phyloP scores from a whole-genome alignment of 2,888 invertebrate genomes.

The Drosophila vallismaia region DNA sequence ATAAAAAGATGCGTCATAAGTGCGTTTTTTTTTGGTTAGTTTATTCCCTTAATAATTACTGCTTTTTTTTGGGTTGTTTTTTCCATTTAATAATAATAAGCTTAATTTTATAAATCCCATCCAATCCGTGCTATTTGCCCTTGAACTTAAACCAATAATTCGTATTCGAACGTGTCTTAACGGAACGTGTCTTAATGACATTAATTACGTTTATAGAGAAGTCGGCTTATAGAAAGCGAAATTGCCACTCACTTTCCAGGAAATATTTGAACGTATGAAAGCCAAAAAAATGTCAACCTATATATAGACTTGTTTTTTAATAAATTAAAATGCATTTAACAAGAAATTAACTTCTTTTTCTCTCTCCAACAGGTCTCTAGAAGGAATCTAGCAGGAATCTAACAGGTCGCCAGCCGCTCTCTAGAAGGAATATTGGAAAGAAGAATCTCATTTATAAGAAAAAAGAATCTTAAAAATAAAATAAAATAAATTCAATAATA shows the following conservation, averaged over 20 bases:
- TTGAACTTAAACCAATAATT: slow-evolving; percentile 25
- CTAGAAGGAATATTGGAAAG: slow-evolving; percentile 19
- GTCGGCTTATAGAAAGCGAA: slow-evolving; percentile 41
- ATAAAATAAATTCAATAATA: too few relatives aligned
- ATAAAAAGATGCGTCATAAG: neutral
- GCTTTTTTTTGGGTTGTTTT: neutral
- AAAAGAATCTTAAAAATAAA: slow-evolving; percentile 10
- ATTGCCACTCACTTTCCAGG: slow-evolving; percentile 27
- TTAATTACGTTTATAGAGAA: slow-evolving; percentile 20
- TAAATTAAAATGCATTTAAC: slow-evolving; percentile 14
- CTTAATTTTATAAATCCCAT: neutral
- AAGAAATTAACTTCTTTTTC: neutral
- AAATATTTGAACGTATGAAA: slow-evolving; percentile 31
- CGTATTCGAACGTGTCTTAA: slow-evolving; percentile 32
- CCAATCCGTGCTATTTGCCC: slow-evolving; percentile 5
- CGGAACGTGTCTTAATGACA: slow-evolving; percentile 37
- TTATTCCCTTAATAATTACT: neutral
- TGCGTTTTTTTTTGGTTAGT: neutral
- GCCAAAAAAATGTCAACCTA: neutral
- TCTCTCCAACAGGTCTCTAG: slow-evolving; percentile 13
- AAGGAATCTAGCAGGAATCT: too few relatives aligned
- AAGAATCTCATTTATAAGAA: neutral
- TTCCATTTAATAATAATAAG: neutral
- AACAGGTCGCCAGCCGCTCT: too few relatives aligned
- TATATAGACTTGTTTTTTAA: neutral